Conservation (phyloP, 1,140 invertebrate species). For the Leptinotarsa texana region DNA sequence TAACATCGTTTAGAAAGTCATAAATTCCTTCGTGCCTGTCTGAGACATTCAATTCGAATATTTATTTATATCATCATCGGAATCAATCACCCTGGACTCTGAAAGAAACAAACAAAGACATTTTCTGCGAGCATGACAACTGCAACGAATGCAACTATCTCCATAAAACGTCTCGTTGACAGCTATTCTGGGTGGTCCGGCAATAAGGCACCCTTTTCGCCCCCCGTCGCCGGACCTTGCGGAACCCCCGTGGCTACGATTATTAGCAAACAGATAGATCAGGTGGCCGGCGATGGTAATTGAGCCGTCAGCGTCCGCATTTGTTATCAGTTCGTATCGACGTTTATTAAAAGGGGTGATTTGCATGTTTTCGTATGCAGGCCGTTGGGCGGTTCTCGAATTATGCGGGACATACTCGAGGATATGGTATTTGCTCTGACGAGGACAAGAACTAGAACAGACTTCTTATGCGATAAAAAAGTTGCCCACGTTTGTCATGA, state of each 20-base stretch:
- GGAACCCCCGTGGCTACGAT: constrained; percentile 12
- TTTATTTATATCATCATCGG: not conserved
- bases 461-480: too few relatives aligned
- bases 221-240: constrained; percentile 3
- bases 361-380: constrained; percentile 14
- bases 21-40: too few relatives aligned
- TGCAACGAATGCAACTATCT: constrained; percentile 14
- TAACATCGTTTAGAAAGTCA: too few relatives aligned
- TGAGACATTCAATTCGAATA: not conserved
- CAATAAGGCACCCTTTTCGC: constrained; percentile 2
- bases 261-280: constrained; percentile 19
- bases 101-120: not conserved
- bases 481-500: too few relatives aligned
- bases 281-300: constrained; percentile 13
- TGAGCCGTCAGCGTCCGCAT: constrained; percentile 16
- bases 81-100: not conserved
- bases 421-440: too few relatives aligned
- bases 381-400: too few relatives aligned
- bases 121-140: constrained; percentile 1
- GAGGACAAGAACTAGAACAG: too few relatives aligned
- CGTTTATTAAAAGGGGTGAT: constrained; percentile 18
- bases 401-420: too few relatives aligned
- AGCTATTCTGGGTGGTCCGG: constrained; percentile 13
- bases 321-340: constrained; percentile 9
- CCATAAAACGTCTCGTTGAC: constrained; percentile 10